Conservation (phyloP, 1,140 invertebrate species). For the Cotesia chilonis region DNA sequence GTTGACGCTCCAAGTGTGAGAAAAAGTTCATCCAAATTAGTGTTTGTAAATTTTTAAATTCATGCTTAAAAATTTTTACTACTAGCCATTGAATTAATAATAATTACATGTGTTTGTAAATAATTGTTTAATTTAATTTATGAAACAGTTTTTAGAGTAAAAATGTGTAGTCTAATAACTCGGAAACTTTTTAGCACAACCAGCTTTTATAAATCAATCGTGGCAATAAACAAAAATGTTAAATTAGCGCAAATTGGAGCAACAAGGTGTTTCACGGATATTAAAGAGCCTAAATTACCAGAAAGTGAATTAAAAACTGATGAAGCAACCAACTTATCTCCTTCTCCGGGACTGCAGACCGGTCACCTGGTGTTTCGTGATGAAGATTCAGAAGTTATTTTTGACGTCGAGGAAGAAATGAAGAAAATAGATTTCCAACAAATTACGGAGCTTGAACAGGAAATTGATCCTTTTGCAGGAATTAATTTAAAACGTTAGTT, state of each 20-base stretch:
- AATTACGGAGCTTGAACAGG: conserved; percentile 56
- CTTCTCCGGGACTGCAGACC: conserved; percentile 44
- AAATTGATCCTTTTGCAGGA: conserved; percentile 58
- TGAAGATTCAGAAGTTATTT: conserved; percentile 70
- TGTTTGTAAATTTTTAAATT: no score
- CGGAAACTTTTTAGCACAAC: conserved; percentile 39
- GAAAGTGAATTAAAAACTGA: conserved; percentile 21
- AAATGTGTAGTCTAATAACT: conserved; percentile 44
- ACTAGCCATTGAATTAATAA: no score
- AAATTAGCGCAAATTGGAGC: conserved; percentile 30
- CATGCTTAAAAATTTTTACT: no score
- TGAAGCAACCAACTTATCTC: conserved; percentile 45
- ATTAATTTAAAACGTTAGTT: conserved; percentile 66
- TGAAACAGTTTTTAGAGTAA: neutral
- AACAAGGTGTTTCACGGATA: conserved; percentile 37
- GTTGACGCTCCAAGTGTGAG: no score
- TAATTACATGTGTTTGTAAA: neutral
- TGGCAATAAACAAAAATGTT: conserved; percentile 31
- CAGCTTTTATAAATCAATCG: conserved; percentile 38
- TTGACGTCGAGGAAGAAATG: conserved; percentile 74
- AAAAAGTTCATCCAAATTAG: no score
- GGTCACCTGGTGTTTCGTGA: conserved; percentile 73
- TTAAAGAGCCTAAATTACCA: conserved; percentile 26
- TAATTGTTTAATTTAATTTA: neutral
- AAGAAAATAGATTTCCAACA: conserved; percentile 57